Percentiles rank a stretch among this genome's conserved stretches.
Conservation (phyloP, 2,888 invertebrate species). For the Elegia similella region DNA sequence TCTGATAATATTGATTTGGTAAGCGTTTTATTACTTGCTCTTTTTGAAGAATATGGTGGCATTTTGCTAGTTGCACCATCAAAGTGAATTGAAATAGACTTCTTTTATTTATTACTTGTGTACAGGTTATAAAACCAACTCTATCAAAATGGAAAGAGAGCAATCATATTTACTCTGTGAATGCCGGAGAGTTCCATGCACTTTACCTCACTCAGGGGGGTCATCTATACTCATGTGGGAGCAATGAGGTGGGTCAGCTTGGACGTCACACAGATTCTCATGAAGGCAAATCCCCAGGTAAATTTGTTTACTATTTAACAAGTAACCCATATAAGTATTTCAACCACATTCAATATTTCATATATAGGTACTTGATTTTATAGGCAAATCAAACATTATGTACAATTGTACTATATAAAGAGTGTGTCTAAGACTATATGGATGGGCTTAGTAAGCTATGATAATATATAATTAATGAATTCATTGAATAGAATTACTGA, state of each 20-base stretch:
- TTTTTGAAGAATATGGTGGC: background rate
- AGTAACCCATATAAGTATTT: too few species aligned
- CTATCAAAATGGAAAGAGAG: slow-evolving; percentile 83
- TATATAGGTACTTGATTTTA: too few species aligned
- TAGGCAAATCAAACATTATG: too few species aligned
- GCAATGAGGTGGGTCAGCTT: slow-evolving; percentile 95
- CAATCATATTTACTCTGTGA: slow-evolving; percentile 75
- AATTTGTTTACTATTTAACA: too few species aligned
- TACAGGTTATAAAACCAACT: slow-evolving; percentile 84
- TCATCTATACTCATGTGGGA: slow-evolving; percentile 94
- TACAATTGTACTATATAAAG: too few species aligned
- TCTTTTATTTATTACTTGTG: slow-evolving; percentile 14
- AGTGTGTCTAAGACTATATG: too few species aligned
- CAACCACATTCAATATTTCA: too few species aligned
- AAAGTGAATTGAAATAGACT: too few species aligned
- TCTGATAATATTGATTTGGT: slow-evolving; percentile 64
- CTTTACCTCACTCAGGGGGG: slow-evolving; percentile 89
- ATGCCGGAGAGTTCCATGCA: slow-evolving; percentile 92
- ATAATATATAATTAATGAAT: too few species aligned
- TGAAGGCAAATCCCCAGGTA: slow-evolving; percentile 63
- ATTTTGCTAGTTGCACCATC: background rate
- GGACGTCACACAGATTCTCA: slow-evolving; percentile 80
- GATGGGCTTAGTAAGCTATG: too few species aligned
- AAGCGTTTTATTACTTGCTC: slow-evolving; percentile 31
- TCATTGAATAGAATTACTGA: too few species aligned